Evolutionary conservation across 2,888 invertebrate genomes (phyloP), one percentile per base, ranked within the genome.

Genomic region (Eupithecia exiguata): DNA sequence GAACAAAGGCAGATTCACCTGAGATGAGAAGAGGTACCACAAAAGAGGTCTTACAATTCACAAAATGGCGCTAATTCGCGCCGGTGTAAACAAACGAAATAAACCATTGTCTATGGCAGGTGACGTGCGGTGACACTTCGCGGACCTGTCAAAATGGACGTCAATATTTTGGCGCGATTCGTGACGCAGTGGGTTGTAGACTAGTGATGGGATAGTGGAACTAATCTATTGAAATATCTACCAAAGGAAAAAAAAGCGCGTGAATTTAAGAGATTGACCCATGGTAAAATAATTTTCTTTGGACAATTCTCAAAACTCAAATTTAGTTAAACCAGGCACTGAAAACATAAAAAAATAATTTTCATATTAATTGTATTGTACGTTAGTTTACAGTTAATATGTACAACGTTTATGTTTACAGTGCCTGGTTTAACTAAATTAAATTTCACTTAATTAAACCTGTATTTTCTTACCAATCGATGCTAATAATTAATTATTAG

Each of bases 91-190:
- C 82, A 66, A 66, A 66, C 66, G 66, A 65, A 25, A 66, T 25
- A 84, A 81, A 75, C 78, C 53, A 74, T 78, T 81, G 80, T 80
- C 80, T 82, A 84, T 84, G 80, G 79, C 89, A 88, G 88, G 88
- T 88, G 90, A 86, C 84, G 82, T 80, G 84, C 84, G 83, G 82
- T 83, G 86, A 89, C 87, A 87, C 87, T 86, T 86, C 83, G 82
- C 78, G 78, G 81, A 89, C 72, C 89, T 90, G 90, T 90, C 91
- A 91, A 89, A 89, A 80, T 81, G 87, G 84, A 90, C 89, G 88
- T 90, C 90, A 91, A 90, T 91, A 91, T 91, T 91, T 90, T 89
- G 86, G 93, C 93, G 92, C 91, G 91, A 93, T 94, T 94, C 82
- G 93, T 78, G 82, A 88, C 93, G 93, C 94, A 83, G 92, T 89